These are phyloP conservation scores for Chaunax sp. DNA, from an alignment of 2,797 vertebrate species.

Conservation along the genomic window DNA sequence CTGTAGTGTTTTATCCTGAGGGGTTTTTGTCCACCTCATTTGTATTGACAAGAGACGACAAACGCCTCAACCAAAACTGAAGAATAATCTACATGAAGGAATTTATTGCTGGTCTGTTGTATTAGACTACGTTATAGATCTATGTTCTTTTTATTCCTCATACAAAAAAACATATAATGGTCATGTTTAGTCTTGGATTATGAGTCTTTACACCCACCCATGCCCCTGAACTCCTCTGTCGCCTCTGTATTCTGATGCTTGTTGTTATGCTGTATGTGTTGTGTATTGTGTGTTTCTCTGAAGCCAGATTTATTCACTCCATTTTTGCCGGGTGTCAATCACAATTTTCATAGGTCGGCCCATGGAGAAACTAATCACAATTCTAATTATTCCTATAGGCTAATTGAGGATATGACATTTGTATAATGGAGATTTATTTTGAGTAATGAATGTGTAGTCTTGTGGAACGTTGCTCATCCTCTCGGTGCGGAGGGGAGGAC, in stretches of 20 bases:
- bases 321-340: slow-evolving; percentile 75
- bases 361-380: slow-evolving; percentile 79
- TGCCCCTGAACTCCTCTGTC: slow-evolving; percentile 38
- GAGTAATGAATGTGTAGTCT: slow-evolving; percentile 84
- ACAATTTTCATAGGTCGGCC: slow-evolving; percentile 73
- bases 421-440: slow-evolving; percentile 84
- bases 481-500: slow-evolving; percentile 56
- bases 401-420: slow-evolving; percentile 83
- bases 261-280: slow-evolving; percentile 31
- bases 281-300: slow-evolving; percentile 26
- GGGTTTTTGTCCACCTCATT: too few relatives aligned
- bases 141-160: background rate
- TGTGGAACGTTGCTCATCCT: slow-evolving; percentile 83
- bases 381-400: slow-evolving; percentile 81
- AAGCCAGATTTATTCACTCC: slow-evolving; percentile 49
- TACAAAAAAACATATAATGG: background rate
- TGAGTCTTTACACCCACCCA: slow-evolving; percentile 40
- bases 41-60: too few relatives aligned
- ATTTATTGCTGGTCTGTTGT: background rate
- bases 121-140: background rate
- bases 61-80: too few relatives aligned
- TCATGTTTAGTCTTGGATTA: slow-evolving; percentile 15
- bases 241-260: slow-evolving; percentile 33
- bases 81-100: too few relatives aligned
- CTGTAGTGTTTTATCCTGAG: background rate